Conservation (phyloP, 2,113 vertebrate species). For the Xiphophorus hellerii region DNA sequence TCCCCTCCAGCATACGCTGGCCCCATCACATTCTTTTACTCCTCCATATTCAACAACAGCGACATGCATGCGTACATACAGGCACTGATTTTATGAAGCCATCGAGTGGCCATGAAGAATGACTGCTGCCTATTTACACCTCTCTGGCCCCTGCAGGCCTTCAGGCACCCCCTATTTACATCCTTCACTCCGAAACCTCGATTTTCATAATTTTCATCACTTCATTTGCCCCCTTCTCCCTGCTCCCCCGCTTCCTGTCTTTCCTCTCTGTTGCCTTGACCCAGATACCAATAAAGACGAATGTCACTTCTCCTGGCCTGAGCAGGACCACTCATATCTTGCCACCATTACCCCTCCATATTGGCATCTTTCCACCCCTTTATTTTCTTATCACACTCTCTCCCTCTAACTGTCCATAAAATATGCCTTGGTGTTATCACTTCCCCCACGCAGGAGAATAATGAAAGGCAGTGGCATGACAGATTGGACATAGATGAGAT, state of each 20-base stretch:
- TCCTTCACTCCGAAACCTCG: slow-evolving; percentile 48
- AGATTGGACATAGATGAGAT: slow-evolving; percentile 87
- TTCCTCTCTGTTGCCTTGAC: slow-evolving; percentile 78
- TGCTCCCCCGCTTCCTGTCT: slow-evolving; percentile 30
- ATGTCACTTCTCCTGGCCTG: slow-evolving; percentile 81
- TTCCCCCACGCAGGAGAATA: slow-evolving; percentile 80
- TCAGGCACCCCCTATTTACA: slow-evolving; percentile 61
- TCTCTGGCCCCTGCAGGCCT: slow-evolving; percentile 33
- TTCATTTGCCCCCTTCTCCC: slow-evolving; percentile 73
- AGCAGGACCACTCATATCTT: slow-evolving; percentile 63
- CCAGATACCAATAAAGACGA: slow-evolving; percentile 82
- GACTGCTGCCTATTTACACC: slow-evolving; percentile 48
- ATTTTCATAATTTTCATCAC: slow-evolving; percentile 77
- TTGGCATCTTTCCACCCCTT: slow-evolving; percentile 53
- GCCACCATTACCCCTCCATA: slow-evolving; percentile 55
- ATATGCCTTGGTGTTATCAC: slow-evolving; percentile 81
- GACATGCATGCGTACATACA: slow-evolving; percentile 56
- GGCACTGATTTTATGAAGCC: slow-evolving; percentile 54
- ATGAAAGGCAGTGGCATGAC: slow-evolving; percentile 86
- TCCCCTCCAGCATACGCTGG: slow-evolving; percentile 39
- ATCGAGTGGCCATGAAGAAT: slow-evolving; percentile 62
- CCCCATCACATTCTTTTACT: slow-evolving; percentile 61
- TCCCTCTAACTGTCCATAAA: slow-evolving; percentile 84
- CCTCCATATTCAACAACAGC: slow-evolving; percentile 67
- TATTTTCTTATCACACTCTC: slow-evolving; percentile 47